These are phyloP conservation scores for Siniperca obscura DNA, from an alignment of 2,797 vertebrate species.

Conservation along the genomic window DNA sequence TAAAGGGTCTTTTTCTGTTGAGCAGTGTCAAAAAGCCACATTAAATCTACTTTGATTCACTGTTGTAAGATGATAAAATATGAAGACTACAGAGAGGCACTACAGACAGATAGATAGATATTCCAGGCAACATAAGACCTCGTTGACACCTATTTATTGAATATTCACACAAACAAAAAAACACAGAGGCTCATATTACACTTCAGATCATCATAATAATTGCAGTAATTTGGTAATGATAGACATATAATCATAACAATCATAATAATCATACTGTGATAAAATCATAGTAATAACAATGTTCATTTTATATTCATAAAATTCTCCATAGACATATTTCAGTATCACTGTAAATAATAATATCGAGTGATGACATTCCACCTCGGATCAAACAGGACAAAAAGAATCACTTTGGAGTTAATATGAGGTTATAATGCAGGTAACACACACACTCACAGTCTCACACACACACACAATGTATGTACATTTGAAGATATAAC, in stretches of 20 bases:
- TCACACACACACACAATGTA: conserved; percentile 26
- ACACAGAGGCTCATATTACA: conserved; percentile 80
- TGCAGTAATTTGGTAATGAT: conserved; percentile 73
- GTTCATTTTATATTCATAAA: conserved; percentile 57
- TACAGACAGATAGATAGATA: neutral
- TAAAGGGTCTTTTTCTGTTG: neutral
- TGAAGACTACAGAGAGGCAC: neutral
- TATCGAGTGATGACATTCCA: conserved; percentile 57
- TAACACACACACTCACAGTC: conserved; percentile 39
- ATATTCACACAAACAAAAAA: conserved; percentile 92
- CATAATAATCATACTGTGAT: conserved; percentile 68
- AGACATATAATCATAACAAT: conserved; percentile 73
- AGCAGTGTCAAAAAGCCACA: neutral
- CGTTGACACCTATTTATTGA: conserved; percentile 87
- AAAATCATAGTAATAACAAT: conserved; percentile 71
- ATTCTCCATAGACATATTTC: conserved; percentile 73
- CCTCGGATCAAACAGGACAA: conserved; percentile 58
- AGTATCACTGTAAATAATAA: conserved; percentile 66
- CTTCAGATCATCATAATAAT: conserved; percentile 75
- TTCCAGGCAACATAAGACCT: conserved; percentile 20
- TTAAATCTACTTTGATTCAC: neutral
- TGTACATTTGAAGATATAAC: conserved; percentile 76
- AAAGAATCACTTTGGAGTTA: conserved; percentile 63
- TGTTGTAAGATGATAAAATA: neutral
- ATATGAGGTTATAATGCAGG: conserved; percentile 59